Percentiles rank a stretch among this genome's conserved stretches.
These are phyloP conservation scores for Venusia cambrica DNA, from an alignment of 2,888 invertebrate species.

Conservation along the genomic window DNA sequence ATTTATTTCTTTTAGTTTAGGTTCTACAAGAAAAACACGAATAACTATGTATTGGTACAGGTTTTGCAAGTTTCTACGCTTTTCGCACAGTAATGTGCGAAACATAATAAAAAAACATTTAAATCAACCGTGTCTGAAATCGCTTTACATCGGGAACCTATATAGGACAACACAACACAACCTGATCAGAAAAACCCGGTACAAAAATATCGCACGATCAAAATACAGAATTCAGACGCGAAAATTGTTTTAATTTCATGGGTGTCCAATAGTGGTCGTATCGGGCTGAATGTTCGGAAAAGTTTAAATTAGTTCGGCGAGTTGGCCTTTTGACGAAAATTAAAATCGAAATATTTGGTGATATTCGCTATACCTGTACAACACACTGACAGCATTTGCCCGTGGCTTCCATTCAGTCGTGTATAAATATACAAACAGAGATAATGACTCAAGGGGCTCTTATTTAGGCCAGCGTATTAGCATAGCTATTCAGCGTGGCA, in stretches of 20 bases:
- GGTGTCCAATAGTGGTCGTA: slow-evolving; percentile 6
- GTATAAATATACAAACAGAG: too few species aligned
- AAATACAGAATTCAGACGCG: slow-evolving; percentile 2
- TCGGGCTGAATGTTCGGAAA: slow-evolving; percentile 10
- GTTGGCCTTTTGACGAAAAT: slow-evolving; percentile 13
- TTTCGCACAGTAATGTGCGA: too few species aligned
- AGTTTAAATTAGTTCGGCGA: slow-evolving; percentile 21
- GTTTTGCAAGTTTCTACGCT: too few species aligned
- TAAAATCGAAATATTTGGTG: slow-evolving; percentile 8
- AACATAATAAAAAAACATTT: too few species aligned
- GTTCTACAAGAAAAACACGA: too few species aligned
- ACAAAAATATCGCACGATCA: slow-evolving; percentile 3
- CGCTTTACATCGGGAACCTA: slow-evolving; percentile 2
- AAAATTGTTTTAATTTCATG: slow-evolving; percentile 15
- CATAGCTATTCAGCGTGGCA: too few species aligned
- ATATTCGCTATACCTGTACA: not conserved
- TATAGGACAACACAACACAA: slow-evolving; percentile 4
- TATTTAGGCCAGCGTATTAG: too few species aligned
- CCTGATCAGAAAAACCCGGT: too few species aligned
- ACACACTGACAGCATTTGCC: not conserved
- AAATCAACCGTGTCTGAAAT: slow-evolving; percentile 6
- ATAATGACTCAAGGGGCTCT: too few species aligned
- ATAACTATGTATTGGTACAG: too few species aligned
- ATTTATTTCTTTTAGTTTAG: too few species aligned
- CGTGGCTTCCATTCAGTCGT: too few species aligned